These are phyloP conservation scores for Rhodeus uyekii DNA, from an alignment of 2,797 vertebrate species.

Conservation along the genomic window DNA sequence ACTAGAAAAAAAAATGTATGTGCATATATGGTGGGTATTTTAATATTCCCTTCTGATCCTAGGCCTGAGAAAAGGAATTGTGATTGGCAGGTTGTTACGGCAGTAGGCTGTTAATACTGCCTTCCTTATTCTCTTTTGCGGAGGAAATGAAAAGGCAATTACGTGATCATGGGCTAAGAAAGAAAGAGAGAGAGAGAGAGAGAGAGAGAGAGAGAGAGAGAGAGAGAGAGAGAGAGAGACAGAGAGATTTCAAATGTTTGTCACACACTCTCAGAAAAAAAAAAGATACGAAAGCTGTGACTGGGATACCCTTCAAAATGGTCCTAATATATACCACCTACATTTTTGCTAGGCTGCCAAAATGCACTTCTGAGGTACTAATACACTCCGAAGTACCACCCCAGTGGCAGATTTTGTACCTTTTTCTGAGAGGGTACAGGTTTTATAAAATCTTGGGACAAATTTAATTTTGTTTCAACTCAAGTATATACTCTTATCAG, in stretches of 20 bases:
- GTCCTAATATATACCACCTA: background rate
- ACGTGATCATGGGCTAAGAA: slow-evolving; percentile 45
- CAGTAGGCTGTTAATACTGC: slow-evolving; percentile 72
- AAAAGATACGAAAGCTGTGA: background rate
- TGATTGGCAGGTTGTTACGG: slow-evolving; percentile 76
- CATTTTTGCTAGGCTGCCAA: background rate
- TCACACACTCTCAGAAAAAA: background rate
- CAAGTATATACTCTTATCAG: background rate
- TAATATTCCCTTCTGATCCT: background rate
- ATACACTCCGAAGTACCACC: background rate
- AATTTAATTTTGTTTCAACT: background rate
- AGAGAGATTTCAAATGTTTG: background rate
- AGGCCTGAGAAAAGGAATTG: slow-evolving; percentile 40
- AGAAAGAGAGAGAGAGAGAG: background rate
- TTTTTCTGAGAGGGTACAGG: background rate
- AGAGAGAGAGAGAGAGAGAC: too few species aligned
- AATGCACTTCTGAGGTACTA: background rate
- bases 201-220: too few species aligned
- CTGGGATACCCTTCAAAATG: background rate
- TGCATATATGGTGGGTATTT: background rate
- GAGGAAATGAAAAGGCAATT: slow-evolving; percentile 72
- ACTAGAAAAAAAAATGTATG: background rate
- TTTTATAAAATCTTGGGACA: background rate
- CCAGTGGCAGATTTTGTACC: background rate
- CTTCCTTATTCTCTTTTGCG: slow-evolving; percentile 66